phyloP scores from a whole-genome alignment of 2,888 invertebrate genomes.

The Glaucopsyche alexis region DNA sequence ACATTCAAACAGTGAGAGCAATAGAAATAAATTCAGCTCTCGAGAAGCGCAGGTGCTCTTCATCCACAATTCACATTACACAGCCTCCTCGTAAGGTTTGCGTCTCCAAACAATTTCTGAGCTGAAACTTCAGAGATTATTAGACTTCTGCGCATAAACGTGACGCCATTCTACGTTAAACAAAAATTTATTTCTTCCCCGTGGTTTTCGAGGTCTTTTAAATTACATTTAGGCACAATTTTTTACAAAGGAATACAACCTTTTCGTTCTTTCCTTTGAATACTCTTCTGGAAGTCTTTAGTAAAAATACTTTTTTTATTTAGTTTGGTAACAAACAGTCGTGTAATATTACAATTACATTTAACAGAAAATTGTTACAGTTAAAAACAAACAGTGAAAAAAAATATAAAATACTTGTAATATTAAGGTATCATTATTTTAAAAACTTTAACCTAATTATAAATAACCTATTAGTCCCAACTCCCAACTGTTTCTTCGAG shows the following conservation, averaged over 20 bases:
- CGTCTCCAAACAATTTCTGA: slow-evolving; percentile 12
- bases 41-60: slow-evolving; percentile 12
- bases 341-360: no score
- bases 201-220: not conserved
- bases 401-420: not conserved
- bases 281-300: not conserved
- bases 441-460: no score
- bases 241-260: not conserved
- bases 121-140: slow-evolving; percentile 19
- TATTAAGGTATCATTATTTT: no score
- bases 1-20: not conserved
- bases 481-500: no score
- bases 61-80: slow-evolving; percentile 13
- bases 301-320: no score
- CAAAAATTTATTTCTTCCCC: not conserved
- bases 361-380: no score
- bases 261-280: not conserved
- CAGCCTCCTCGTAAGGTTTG: not conserved
- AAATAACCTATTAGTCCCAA: no score
- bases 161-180: not conserved
- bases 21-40: not conserved
- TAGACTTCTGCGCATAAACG: slow-evolving; percentile 14
- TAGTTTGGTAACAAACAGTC: no score
- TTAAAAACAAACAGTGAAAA: no score
- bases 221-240: not conserved